phyloP scores from a whole-genome alignment of 2,113 vertebrate species.

The Himantopus leucocephalus region DNA sequence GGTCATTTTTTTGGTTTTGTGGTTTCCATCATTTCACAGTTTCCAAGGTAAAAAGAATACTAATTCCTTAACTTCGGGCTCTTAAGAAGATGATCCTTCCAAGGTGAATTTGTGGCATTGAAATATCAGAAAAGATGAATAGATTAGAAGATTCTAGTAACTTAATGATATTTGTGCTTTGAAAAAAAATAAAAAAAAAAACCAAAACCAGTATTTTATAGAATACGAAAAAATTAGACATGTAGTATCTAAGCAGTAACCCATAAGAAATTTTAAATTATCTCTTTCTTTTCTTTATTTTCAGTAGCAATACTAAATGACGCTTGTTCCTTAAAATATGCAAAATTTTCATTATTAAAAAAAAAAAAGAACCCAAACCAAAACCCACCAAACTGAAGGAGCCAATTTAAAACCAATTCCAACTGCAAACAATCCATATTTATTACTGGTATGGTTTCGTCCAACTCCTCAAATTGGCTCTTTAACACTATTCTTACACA shows the following conservation, averaged over 20 bases:
- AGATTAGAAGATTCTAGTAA: neutral
- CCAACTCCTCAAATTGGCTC: neutral
- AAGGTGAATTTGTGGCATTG: neutral
- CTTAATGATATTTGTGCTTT: neutral
- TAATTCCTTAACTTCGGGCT: neutral
- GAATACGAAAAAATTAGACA: neutral
- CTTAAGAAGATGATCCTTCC: neutral
- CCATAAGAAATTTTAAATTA: neutral
- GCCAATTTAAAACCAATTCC: neutral
- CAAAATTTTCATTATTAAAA: neutral
- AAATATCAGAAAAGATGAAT: neutral
- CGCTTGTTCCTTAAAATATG: neutral
- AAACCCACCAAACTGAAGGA: neutral
- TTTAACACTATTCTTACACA: neutral
- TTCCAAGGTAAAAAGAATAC: neutral
- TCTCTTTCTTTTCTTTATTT: neutral
- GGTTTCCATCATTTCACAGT: neutral
- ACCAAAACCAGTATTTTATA: neutral
- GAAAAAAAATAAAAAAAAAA: neutral
- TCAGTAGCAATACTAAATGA: neutral
- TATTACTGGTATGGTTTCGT: constrained; percentile 1
- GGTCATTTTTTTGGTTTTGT: accelerated
- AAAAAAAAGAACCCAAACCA: neutral
- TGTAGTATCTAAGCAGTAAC: neutral
- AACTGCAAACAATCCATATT: neutral